Evolutionary conservation across 2,888 invertebrate species (phyloP), one percentile per base, ranked within the genome.

Genomic region (Dryobota labecula): DNA sequence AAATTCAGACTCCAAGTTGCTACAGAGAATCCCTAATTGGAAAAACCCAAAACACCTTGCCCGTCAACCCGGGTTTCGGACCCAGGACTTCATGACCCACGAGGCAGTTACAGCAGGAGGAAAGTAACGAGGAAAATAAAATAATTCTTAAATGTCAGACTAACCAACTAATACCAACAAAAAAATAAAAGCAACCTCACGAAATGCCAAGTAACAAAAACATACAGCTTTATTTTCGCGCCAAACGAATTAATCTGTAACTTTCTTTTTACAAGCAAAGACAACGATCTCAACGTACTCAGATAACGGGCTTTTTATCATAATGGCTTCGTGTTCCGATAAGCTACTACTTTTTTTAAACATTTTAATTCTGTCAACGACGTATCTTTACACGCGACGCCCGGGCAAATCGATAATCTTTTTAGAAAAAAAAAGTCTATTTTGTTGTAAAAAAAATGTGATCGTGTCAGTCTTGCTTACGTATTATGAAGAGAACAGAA

Each of bases 241-340:
- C 73, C 83, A 83, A 73, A 76, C 61, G 62, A 33, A 73, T 78
- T 69, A 77, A 77, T 76, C 67, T 73, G 84, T 84, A 69, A 80
- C 76, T 85, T 86, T 84, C 83, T 85, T 88, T 90, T 89, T 88
- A 85, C 76, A 85, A 80, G 68, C 82, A 83, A 74, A 84, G 87
- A 86, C 87, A 85, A 85, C 80, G 62, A 84, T 83, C 83, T 80
- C 64, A 80, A 76, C 82, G 80, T 84, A 73, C 75, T 73, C 76
- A 86, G 91, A 90, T 91, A 91, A 89, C 88, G 85, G 87, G 69
- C 80, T 74, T 87, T 88, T 93, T 92, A 93, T 94, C 94, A 90
- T 90, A 93, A 93, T 92, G 88, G 87, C 80, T 83, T 83, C 87
- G 85, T 91, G 92, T 92, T 90, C 77, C 91, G 93, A 94, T 94